Evolutionary conservation across 2,113 vertebrate species (phyloP), one percentile per base, ranked within the genome.

Genomic region (Pluvialis apricaria): DNA sequence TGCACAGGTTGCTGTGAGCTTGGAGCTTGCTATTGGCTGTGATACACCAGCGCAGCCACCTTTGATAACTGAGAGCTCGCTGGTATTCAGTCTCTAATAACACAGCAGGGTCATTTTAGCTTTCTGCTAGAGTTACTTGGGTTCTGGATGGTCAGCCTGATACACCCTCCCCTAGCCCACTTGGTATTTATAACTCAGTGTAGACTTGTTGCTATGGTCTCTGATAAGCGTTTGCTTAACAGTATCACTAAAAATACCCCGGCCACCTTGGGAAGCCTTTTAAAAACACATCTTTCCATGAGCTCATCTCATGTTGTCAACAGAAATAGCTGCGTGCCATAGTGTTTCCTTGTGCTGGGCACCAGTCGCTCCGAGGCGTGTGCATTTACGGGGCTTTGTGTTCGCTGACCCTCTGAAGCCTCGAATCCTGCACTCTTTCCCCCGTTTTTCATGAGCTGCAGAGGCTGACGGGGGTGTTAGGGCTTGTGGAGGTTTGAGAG

Each of bases 141-240:
- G 87, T 96, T 97, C 94, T 96, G 72, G 86, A 86, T 95, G 95
- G 96, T 96, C 93, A 96, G 81, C 94, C 60, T 82, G 57, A 92
- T 83, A 54, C 13, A 4, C 68, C 64, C 86, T 95, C 88, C 86
- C 76, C 34, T 6, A 80, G 87, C 93, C 80, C 87, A 77, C 94
- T 96, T 12, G 15, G 87, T 98, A 97, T 97, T 98, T 97, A 96
- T 97, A 97, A 82, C 96, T 76, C 92, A 45, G 75, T 93, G 95
- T 94, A 82, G 94, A 96, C 94, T 95, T 97, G 97, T 98, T 98
- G 96, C 97, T 98, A 99, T 98, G 88, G 98, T 92, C 95, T 95
- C 97, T 97, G 91, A 95, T 98, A 97, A 97, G 92, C 2, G 62
- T 77, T 90, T 11, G 25, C 51, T 92, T 86, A 93, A 97, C 80